Base-by-base conservation (phyloP, 1,140 invertebrate species). In the Leptopilina clavipes region DNA sequence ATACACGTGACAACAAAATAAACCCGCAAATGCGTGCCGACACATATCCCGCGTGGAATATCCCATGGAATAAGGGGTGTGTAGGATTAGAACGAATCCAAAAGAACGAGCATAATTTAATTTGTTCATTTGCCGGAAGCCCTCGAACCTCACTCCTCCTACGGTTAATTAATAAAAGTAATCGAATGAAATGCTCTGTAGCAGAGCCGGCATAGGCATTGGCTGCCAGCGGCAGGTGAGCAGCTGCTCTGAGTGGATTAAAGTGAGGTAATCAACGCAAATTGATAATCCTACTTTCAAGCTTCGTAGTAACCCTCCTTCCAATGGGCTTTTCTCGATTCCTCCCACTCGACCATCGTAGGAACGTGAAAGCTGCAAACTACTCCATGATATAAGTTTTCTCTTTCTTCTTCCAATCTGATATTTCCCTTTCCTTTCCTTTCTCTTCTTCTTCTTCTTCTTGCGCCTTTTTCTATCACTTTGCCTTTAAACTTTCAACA, bases 231-330 rank as follows among this genome's bases (percentile, higher is more conserved):
- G 80, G 81, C 85, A 88, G 86, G 87, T 88, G 87, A 88, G 84
- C 87, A 87, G 84, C 84, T 83, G 83, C 83, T 86, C 83, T 87
- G 84, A 88, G 87, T 87, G 86, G 87, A 87, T 87, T 88, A 88
- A 88, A 87, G 85, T 82, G 83, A 86, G 84, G 84, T 87, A 87
- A 88, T 88, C 86, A 87, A 87, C 83, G 87, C 86, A 87, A 87
- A 88, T 88, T 88, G 86, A 87, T 88, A 88, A 88, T 88, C 85
- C 85, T 85, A 86, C 86, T 88, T 87, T 84, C 80, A 72, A 83
- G 77, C 78, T 73, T 77, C 82, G 72, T 78, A 75, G 52, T 75
- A 76, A 40, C 37, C 37, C 37, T 76, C 72, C 78, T 73, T 40
- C 19, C 12, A 31, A 45, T 45, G 71, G 44, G 71, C 71, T 45